Base-by-base conservation (phyloP, 2,888 invertebrate species). In the Tipula lateralis region DNA sequence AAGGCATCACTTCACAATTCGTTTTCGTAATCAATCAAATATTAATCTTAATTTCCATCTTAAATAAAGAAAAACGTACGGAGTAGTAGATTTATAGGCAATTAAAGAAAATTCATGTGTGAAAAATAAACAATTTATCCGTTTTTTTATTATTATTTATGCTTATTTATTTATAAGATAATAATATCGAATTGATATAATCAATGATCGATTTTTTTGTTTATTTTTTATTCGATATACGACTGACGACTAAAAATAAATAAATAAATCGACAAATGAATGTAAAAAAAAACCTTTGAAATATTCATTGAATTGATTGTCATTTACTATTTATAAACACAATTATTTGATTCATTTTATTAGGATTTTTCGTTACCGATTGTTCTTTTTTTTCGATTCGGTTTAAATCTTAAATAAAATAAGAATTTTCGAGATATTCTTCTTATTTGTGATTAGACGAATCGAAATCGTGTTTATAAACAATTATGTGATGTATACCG, bases 61-160 rank as follows among this genome's bases (percentile, higher is more conserved):
- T 66, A 66, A 66, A 66, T 24, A 66, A 24, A n/a, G n/a, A n/a
- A 66, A 24, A 66, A 66, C 66, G 66, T 66, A 66, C 9, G 3
- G 24, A 66, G 66, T 12, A 44, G 44, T 24, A 66, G 66, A 66
- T 66, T 66, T 66, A 66, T 66, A 66, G 66, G 66, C 66, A 66
- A 66, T 66, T 66, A 66, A 66, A 66, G 66, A 66, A 66, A 66
- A 66, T 66, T 66, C 66, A 66, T 66, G 66, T 66, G 66, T 66
- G 66, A 66, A 66, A 66, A 66, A 66, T 66, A 66, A 66, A 66
- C 66, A 66, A 66, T 66, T 66, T 66, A 66, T 66, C 66, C 66
- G 66, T 66, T 66, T 66, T 66, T 66, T 66, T 66, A 66, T 66
- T 66, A 66, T 66, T 66, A 66, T 66, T 66, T 66, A 66, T 66